Percentiles rank a stretch among this genome's conserved stretches.
phyloP scores from a whole-genome alignment of 1,140 invertebrate species.

The Helicorthomorpha holstii region DNA sequence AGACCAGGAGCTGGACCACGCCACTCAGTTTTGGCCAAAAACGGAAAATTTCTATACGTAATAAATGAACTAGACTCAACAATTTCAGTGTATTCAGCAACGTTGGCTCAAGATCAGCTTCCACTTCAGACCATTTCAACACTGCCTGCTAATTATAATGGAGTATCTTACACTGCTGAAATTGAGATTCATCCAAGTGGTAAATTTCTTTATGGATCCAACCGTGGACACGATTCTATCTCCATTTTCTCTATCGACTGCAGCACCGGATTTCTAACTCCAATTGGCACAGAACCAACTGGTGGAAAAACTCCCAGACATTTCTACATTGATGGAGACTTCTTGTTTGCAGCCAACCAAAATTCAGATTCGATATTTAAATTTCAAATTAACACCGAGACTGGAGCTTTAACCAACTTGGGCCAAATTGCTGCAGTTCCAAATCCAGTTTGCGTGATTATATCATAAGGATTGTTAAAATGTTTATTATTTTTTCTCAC shows the following conservation, averaged over 20 bases:
- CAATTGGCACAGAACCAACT: not conserved
- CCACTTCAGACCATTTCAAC: not conserved
- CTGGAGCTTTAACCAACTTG: too few relatives aligned
- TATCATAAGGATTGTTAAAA: too few relatives aligned
- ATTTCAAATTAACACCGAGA: too few relatives aligned
- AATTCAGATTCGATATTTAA: too few relatives aligned
- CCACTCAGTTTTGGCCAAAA: not conserved
- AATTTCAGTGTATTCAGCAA: not conserved
- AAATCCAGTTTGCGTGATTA: too few relatives aligned
- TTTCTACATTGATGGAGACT: not conserved
- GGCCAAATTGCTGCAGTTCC: too few relatives aligned
- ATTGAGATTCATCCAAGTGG: not conserved
- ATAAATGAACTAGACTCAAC: not conserved
- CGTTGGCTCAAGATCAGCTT: not conserved
- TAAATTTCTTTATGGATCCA: not conserved
- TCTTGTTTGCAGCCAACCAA: not conserved
- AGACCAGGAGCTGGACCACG: not conserved
- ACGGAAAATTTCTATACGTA: not conserved
- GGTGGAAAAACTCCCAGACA: not conserved
- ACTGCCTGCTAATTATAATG: not conserved
- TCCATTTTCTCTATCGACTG: not conserved
- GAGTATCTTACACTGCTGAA: not conserved
- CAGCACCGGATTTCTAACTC: not conserved
- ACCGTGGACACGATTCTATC: not conserved
- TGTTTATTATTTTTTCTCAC: too few relatives aligned